Evolutionary conservation across 1,140 invertebrate species (phyloP).

Genomic region (Zaprionus gabonicus): DNA sequence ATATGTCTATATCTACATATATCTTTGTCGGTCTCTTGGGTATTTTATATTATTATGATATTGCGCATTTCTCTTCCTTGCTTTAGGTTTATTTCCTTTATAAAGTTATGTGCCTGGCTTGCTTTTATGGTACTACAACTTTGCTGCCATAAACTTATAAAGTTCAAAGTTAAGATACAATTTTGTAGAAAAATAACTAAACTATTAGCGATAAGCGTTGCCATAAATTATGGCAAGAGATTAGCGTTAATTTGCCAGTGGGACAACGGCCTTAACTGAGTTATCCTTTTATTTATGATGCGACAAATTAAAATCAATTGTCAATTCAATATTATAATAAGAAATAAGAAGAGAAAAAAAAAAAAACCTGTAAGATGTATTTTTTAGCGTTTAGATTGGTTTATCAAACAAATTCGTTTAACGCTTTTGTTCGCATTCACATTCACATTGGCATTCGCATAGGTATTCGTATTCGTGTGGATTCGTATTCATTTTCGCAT

Average conservation of each 20-base stretch:
- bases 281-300: slow-evolving; percentile 48
- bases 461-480: slow-evolving; percentile 20
- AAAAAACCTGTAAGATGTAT: slow-evolving; percentile 37
- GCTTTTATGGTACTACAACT: slow-evolving; percentile 44
- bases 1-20: slow-evolving; percentile 37
- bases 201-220: not conserved
- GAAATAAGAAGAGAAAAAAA: slow-evolving; percentile 18
- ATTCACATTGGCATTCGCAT: slow-evolving; percentile 30
- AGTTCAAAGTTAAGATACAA: not conserved
- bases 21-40: slow-evolving; percentile 6
- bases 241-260: slow-evolving; percentile 13
- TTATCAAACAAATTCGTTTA: slow-evolving; percentile 31
- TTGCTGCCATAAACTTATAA: slow-evolving; percentile 41
- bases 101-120: slow-evolving; percentile 39
- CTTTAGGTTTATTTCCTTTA: slow-evolving; percentile 62
- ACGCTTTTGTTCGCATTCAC: slow-evolving; percentile 33
- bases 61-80: slow-evolving; percentile 38
- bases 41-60: slow-evolving; percentile 45
- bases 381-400: slow-evolving; percentile 21
- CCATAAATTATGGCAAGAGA: not conserved
- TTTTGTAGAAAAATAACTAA: not conserved
- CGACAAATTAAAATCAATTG: slow-evolving; percentile 37
- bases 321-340: slow-evolving; percentile 33
- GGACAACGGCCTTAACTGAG: slow-evolving; percentile 17
- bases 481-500: slow-evolving; percentile 19